phyloP scores from a whole-genome alignment of 2,113 vertebrate genomes.

The Dasyornis broadbenti region DNA sequence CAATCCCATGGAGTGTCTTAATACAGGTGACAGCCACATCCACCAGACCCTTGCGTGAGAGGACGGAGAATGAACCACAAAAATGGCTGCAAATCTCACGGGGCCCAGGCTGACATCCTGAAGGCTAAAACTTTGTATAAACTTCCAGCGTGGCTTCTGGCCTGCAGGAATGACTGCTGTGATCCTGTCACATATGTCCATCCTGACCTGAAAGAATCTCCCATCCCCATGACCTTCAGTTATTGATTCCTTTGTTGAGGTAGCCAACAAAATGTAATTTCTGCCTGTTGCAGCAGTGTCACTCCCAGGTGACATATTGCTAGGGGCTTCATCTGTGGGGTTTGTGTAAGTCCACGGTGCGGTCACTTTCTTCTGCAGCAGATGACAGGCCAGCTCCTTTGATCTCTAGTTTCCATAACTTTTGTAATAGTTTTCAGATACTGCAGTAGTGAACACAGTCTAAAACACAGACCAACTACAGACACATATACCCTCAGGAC shows the following conservation, averaged over 20 bases:
- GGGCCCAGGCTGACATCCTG: background rate
- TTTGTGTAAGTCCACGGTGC: background rate
- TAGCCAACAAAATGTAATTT: background rate
- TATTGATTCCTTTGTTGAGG: background rate
- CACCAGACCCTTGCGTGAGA: background rate
- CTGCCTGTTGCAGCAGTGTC: background rate
- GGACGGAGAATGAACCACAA: background rate
- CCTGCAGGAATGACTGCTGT: background rate
- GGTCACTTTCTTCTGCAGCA: background rate
- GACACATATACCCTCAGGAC: background rate
- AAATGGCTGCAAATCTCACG: accelerated
- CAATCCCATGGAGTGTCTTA: background rate
- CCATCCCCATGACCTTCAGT: background rate
- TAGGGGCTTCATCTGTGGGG: background rate
- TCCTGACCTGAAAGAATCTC: background rate
- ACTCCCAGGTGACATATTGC: background rate
- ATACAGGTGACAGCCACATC: background rate
- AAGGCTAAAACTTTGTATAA: background rate
- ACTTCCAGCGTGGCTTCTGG: background rate
- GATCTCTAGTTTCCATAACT: background rate
- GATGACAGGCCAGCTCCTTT: background rate
- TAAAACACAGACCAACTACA: background rate
- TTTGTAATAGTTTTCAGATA: background rate
- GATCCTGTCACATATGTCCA: accelerated
- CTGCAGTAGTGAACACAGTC: background rate